Evolutionary conservation across 64 coral and sea anemone species (phyloP), one percentile per base, ranked within the genome.

Genomic region (Anthopleura sola): DNA sequence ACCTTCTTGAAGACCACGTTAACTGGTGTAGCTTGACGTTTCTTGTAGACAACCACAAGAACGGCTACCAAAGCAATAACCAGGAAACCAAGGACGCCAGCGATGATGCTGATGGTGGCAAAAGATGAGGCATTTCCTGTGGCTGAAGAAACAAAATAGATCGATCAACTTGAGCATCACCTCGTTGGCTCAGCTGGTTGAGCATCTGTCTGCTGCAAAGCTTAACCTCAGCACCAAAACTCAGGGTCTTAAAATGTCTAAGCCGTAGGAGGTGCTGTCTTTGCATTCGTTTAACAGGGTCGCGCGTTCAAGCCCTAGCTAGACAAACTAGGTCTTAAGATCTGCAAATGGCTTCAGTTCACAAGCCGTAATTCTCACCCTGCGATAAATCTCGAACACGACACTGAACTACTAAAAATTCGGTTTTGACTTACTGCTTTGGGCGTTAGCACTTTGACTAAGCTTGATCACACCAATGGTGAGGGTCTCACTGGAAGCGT

Each of bases 41-140:
- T 81, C 80, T 55, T 80, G 84, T 91, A 86, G 10, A 97, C 75
- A 64, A 97, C 37, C 17, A 83, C 78, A 14, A 97, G 69, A 36
- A 86, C 90, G 23, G 66, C 87, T n/a, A 89, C 62, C 24, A 97
- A 83, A 28, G 75, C 87, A 50, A 97, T 16, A 0, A 92, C 94
- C 2, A 90, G 50, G 20, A 97, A 44, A 17, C 32, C 94, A 44
- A 97, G 78, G 49, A 86, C 85, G 31, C 94, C 94, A 29, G 94
- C 94, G 33, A 97, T 84, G 37, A 76, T 84, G 17, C 86, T 83
- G 29, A 97, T 44, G 36, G 91, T 68, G 37, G 87, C 87, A 78
- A 89, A 84, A 56, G 83, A 92, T 51, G 28, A 78, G 16, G 55
- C 87, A 15, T 79, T 79, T 38, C 76, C 76, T 24, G 76, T 48